Evolutionary conservation across 2,888 invertebrate genomes (phyloP), one percentile per base, ranked within the genome.

Genomic region (Eurois occulta): DNA sequence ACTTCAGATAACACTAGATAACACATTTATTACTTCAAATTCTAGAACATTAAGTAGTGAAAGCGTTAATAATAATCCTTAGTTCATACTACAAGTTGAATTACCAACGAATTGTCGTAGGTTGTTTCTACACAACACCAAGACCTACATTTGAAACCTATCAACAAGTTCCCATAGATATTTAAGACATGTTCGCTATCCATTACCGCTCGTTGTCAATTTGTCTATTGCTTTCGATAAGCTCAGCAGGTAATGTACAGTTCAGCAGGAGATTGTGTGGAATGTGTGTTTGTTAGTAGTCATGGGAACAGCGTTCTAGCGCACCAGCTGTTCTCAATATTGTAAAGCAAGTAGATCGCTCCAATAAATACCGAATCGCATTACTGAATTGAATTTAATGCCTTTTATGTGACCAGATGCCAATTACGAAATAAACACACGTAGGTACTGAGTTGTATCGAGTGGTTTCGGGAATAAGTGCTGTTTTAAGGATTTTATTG

Each of bases 301-400:
- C 92, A 93, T 95, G 94, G 91, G 94, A 95, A 94, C 91, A 83
- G 83, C 84, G 88, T 84, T 80, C 83, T 84, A 87, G 76, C 74
- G 78, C 84, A 90, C 91, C 94, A 94, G 91, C 93, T 94, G 94
- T 89, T 91, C 91, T 91, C 89, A 91, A 91, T 91, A 91, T 90
- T 92, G 89, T 91, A 91, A 82, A 88, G 89, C 88, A 92, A 93
- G 90, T 93, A 91, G 93, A 93, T 92, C 93, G 89, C 89, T 90
- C 88, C 92, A 95, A 95, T 95, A 95, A 95, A 95, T 95, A 93
- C 92, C 92, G 85, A 93, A 94, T 94, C 92, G 90, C 94, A 95
- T 95, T 94, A 92, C 92, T 92, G 93, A 90, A 91, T 93, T 87
- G 87, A 90, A 94, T 94, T 90, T 92, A 93, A 89, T 90, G 85